These are phyloP conservation scores for Corythaeola cristata DNA, from an alignment of 2,113 vertebrate genomes.

Conservation along the genomic window DNA sequence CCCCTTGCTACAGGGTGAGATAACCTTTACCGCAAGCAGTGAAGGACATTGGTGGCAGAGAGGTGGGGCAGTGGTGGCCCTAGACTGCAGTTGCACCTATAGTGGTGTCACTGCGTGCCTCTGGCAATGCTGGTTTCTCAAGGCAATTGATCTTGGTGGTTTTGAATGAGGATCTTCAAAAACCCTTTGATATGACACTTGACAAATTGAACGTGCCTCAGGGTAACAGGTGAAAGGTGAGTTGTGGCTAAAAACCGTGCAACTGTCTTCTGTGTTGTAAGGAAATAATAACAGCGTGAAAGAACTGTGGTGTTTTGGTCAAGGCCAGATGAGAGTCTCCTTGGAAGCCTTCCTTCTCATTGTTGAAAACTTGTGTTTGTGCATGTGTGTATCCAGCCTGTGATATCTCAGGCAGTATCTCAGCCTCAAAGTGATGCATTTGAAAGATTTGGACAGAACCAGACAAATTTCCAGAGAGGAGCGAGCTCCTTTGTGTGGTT, in stretches of 20 bases:
- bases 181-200: background rate
- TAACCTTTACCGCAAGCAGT: background rate
- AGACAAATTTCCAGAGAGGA: background rate
- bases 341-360: background rate
- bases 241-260: background rate
- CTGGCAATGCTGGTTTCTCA: conserved; percentile 1
- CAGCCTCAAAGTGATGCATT: background rate
- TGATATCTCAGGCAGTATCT: background rate
- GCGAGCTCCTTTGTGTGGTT: background rate
- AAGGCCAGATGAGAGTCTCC: background rate
- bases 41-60: background rate
- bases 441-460: background rate
- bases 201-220: background rate
- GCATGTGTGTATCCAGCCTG: background rate
- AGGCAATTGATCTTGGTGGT: background rate
- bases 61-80: background rate
- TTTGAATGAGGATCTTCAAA: background rate
- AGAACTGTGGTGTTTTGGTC: background rate
- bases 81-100: background rate
- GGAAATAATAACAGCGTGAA: background rate
- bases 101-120: background rate
- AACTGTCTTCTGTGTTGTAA: background rate
- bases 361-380: background rate
- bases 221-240: conserved; percentile 1
- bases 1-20: background rate